Evolutionary conservation across 2,113 vertebrate genomes (phyloP).

Genomic region (Chloroceryle aenea): DNA sequence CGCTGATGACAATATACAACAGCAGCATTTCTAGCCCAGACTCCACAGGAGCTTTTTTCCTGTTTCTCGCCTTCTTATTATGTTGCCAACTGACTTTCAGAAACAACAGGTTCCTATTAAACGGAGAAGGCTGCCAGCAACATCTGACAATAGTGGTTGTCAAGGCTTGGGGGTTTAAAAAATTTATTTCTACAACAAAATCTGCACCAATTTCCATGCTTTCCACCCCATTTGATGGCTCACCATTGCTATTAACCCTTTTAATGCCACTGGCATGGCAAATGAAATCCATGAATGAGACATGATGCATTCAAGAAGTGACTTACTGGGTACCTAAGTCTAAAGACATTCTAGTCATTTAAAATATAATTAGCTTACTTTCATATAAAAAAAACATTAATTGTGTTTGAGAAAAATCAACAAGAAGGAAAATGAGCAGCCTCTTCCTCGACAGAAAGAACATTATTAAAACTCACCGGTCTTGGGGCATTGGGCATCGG

Average conservation of each 20-base stretch:
- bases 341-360: background rate
- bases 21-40: background rate
- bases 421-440: background rate
- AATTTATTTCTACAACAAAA: slow-evolving; percentile 21
- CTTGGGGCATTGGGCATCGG: background rate
- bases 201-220: background rate
- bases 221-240: background rate
- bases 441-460: background rate
- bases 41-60: background rate
- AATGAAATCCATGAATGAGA: background rate
- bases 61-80: slow-evolving; percentile 7
- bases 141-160: background rate
- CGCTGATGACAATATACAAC: slow-evolving; percentile 1
- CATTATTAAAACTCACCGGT: background rate
- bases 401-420: background rate
- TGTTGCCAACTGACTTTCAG: slow-evolving; percentile 33
- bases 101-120: slow-evolving; percentile 55
- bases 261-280: background rate
- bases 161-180: background rate
- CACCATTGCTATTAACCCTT: background rate
- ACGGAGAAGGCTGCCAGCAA: slow-evolving; percentile 20
- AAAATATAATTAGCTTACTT: background rate
- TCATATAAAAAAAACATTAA: background rate
- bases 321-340: background rate
- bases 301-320: background rate